Evolutionary conservation across 2,797 vertebrate species (phyloP), one percentile per base, ranked within the genome.

Genomic region (Furcifer pardalis): DNA sequence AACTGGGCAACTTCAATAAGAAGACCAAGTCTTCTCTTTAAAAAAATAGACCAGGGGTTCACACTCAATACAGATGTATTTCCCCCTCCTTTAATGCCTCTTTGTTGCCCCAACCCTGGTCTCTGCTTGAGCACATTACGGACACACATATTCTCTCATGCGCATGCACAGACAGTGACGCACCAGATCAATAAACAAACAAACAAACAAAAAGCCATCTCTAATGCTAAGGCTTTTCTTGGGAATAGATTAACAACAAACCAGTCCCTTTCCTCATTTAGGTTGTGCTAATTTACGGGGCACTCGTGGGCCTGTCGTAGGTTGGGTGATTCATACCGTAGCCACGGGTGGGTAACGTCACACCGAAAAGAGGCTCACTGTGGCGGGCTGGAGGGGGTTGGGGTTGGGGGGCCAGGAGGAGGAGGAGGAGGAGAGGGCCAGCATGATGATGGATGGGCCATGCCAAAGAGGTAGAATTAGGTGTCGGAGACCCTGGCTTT

Each of bases 381-480:
- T n/a, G 13, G 46, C 4, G 25, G 6, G 62, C 15, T 10, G 59
- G 4, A 15, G 1, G 56, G n/a, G n/a, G n/a, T n/a, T 7, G 13
- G 35, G 37, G 68, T 35, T 7, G 27, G 37, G 21, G n/a, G n/a
- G n/a, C n/a, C n/a, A n/a, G n/a, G 27, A 19, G 69, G 32, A 21
- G 0, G 32, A 21, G 0, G 25, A 17, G 25, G 40, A 8, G 66
- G 10, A 27, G 6, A 40, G 2, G 27, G 23, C 37, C 5, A 60
- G 35, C 44, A 52, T 10, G 30, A 86, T 86, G 84, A 86, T 86
- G 84, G 84, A 86, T 86, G 84, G 84, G 49, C 84, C 52, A 7
- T 81, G 84, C 84, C 84, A 86, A 49, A 81, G 79, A 81, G 79
- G 84, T 81, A 81, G 84, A 81, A 86, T 81, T 69, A 86, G 79